These are phyloP conservation scores for Alethe castanea DNA, from an alignment of 2,113 vertebrate genomes.

Conservation along the genomic window DNA sequence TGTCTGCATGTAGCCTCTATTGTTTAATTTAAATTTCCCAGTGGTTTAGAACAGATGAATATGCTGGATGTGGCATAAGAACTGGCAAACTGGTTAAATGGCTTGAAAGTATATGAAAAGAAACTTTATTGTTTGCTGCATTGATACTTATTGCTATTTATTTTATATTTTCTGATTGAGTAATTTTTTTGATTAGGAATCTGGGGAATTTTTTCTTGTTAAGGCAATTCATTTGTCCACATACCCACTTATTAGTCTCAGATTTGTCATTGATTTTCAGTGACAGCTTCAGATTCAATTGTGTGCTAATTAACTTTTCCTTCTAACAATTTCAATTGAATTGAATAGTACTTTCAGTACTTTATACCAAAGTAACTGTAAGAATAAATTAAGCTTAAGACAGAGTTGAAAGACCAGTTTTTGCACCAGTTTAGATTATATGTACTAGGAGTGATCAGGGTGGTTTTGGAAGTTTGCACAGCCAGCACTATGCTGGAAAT, in stretches of 20 bases:
- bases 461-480: neutral
- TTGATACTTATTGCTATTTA: neutral
- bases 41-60: neutral
- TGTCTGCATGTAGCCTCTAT: rapidly evolving
- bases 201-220: neutral
- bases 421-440: neutral
- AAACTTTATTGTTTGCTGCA: neutral
- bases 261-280: neutral
- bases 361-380: neutral
- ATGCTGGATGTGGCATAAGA: neutral
- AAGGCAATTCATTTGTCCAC: neutral
- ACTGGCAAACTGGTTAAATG: neutral
- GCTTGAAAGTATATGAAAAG: neutral
- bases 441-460: neutral
- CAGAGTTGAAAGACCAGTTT: neutral
- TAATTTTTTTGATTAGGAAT: neutral
- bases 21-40: neutral
- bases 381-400: neutral
- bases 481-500: neutral
- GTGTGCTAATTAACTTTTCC: neutral
- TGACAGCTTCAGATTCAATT: neutral
- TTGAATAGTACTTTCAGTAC: neutral
- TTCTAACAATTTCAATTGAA: neutral
- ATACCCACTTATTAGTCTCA: neutral
- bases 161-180: neutral